A percentile compares a stretch with the other conserved stretches of the same genome.
Conservation (phyloP, 2,797 vertebrate genomes). For the Oreortyx pictus region DNA sequence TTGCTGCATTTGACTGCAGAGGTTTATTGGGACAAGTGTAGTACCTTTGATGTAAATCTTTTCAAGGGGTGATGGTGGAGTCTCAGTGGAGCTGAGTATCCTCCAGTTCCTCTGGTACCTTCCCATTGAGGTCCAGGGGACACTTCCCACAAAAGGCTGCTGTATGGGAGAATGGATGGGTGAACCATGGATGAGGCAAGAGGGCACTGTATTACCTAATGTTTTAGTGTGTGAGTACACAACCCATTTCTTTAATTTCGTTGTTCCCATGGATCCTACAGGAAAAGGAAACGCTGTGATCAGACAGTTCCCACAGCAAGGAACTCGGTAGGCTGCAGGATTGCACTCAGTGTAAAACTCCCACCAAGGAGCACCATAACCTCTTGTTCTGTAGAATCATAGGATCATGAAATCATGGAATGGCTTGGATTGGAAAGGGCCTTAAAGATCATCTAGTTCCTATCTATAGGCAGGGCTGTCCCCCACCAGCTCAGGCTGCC, state of each 20-base stretch:
- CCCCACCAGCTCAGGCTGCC: neutral
- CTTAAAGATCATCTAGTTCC: neutral
- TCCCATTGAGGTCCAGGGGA: neutral
- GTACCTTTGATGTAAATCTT: neutral
- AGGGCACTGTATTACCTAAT: neutral
- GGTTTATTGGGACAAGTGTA: accelerated
- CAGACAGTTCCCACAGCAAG: neutral
- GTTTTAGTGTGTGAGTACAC: neutral
- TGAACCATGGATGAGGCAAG: neutral
- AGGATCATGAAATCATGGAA: neutral
- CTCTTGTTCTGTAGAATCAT: neutral
- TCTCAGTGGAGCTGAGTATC: accelerated
- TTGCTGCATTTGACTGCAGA: neutral
- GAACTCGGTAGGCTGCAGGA: neutral
- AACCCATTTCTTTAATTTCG: neutral
- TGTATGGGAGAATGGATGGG: neutral
- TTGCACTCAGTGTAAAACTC: neutral
- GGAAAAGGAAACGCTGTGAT: neutral
- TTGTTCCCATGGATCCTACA: neutral
- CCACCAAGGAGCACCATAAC: neutral
- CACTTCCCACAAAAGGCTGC: neutral
- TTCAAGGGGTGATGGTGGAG: accelerated
- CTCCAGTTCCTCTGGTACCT: accelerated
- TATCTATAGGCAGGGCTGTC: neutral
- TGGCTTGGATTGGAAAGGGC: neutral